Evolutionary conservation across 2,888 invertebrate genomes (phyloP).

Genomic region (Gortyna flavago): DNA sequence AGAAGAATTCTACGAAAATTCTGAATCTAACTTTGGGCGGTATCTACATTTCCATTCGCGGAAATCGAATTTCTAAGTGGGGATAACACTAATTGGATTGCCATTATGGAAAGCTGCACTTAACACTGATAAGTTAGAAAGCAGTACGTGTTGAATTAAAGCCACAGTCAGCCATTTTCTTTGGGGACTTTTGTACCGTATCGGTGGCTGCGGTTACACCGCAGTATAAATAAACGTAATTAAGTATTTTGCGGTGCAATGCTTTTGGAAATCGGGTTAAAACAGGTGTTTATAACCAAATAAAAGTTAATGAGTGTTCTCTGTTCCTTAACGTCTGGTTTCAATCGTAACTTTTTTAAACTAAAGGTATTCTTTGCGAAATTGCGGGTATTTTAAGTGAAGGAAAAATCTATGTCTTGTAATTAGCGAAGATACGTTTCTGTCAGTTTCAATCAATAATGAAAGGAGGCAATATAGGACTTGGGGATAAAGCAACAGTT

Average conservation of each 20-base stretch:
- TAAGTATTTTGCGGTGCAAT: slow-evolving; percentile 29
- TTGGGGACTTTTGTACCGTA: slow-evolving; percentile 31
- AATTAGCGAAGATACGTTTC: background rate
- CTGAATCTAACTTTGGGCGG: background rate
- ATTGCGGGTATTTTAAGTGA: background rate
- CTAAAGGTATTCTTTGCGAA: background rate
- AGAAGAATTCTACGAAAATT: background rate
- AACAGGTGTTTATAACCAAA: slow-evolving; percentile 34
- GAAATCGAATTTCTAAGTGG: slow-evolving; percentile 18
- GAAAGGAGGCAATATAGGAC: background rate
- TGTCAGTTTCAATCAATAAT: background rate
- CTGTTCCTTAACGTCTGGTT: background rate
- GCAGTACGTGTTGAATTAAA: slow-evolving; percentile 25
- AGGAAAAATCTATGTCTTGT: background rate
- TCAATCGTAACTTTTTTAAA: background rate
- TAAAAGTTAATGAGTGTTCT: slow-evolving; percentile 29
- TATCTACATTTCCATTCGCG: slow-evolving; percentile 14
- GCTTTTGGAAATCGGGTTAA: slow-evolving; percentile 28
- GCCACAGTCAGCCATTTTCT: slow-evolving; percentile 32
- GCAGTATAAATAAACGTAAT: slow-evolving; percentile 38
- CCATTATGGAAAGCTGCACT: slow-evolving; percentile 46
- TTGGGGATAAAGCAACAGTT: too few relatives aligned
- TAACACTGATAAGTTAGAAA: slow-evolving; percentile 1
- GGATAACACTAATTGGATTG: slow-evolving; percentile 42
- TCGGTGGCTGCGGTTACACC: slow-evolving; percentile 1